These are phyloP conservation scores for Megaptera novaeangliae DNA, from an alignment of 2,113 vertebrate genomes.

Conservation along the genomic window DNA sequence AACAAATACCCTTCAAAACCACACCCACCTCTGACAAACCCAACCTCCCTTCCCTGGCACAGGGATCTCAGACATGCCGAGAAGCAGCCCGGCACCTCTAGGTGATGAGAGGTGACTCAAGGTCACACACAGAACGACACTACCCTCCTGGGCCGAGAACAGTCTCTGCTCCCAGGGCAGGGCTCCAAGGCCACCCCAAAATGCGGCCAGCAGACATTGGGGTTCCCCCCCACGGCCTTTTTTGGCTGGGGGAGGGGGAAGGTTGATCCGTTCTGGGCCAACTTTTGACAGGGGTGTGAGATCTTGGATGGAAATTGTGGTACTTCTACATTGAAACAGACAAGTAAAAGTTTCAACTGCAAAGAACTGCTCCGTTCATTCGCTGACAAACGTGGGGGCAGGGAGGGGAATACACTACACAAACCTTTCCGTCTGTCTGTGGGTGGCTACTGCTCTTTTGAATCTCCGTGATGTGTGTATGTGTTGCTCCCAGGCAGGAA, in stretches of 20 bases:
- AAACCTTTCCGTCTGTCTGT: not conserved
- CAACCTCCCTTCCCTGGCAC: accelerated
- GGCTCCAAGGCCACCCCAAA: too few relatives aligned
- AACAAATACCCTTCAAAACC: not conserved
- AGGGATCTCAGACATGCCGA: not conserved
- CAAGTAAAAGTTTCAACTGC: not conserved
- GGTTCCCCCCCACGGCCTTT: accelerated
- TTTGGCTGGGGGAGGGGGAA: too few relatives aligned
- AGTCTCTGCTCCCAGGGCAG: not conserved
- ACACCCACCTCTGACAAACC: not conserved
- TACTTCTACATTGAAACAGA: not conserved
- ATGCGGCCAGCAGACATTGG: accelerated
- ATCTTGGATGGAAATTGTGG: accelerated
- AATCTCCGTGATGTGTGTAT: accelerated
- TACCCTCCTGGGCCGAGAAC: not conserved
- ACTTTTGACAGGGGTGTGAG: not conserved
- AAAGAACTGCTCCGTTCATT: not conserved
- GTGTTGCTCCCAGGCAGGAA: not conserved
- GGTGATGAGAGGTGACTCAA: not conserved
- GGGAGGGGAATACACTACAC: not conserved
- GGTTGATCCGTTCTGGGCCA: not conserved
- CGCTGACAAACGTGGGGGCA: not conserved
- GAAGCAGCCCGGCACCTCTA: not conserved
- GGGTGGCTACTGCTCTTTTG: not conserved
- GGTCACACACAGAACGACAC: not conserved